Evolutionary conservation across 2,888 invertebrate species (phyloP).

Genomic region (Drosophila melanocephala): DNA sequence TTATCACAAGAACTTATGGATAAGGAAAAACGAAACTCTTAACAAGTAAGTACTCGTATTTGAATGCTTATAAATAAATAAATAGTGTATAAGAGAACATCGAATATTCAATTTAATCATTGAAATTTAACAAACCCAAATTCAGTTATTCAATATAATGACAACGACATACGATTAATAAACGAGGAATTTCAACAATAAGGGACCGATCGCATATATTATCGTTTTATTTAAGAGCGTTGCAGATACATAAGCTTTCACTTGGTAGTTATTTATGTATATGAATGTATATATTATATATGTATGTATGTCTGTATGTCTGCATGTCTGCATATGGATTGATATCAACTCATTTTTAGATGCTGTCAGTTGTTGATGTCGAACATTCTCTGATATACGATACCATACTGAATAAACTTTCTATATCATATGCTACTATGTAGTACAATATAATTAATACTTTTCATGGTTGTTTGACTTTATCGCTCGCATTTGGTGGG

Average conservation of each 20-base stretch:
- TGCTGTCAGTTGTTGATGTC: not conserved
- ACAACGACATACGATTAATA: constrained; percentile 28
- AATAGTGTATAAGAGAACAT: constrained; percentile 26
- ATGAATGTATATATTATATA: constrained; percentile 10
- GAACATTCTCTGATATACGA: not conserved
- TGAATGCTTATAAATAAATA: constrained; percentile 31
- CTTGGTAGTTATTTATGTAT: constrained; percentile 10
- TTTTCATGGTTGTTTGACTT: constrained; percentile 59
- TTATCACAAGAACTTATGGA: constrained; percentile 56
- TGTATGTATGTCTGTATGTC: constrained; percentile 10
- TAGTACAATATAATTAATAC: constrained; percentile 56
- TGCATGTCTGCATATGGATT: constrained; percentile 20
- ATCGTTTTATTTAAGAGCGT: constrained; percentile 7
- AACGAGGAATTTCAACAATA: constrained; percentile 44
- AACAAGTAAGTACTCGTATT: constrained; percentile 43
- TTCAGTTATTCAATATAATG: constrained; percentile 11
- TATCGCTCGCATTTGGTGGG: constrained; percentile 65
- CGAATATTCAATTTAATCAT: constrained; percentile 31
- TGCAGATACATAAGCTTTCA: constrained; percentile 1
- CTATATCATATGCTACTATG: constrained; percentile 45
- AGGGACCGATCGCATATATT: constrained; percentile 9
- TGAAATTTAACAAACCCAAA: constrained; percentile 56
- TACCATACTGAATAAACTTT: constrained; percentile 17
- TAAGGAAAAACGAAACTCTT: constrained; percentile 36
- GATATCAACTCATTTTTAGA: constrained; percentile 14